Conservation (phyloP, 2,888 invertebrate species). For the Coleophora flavipennella region DNA sequence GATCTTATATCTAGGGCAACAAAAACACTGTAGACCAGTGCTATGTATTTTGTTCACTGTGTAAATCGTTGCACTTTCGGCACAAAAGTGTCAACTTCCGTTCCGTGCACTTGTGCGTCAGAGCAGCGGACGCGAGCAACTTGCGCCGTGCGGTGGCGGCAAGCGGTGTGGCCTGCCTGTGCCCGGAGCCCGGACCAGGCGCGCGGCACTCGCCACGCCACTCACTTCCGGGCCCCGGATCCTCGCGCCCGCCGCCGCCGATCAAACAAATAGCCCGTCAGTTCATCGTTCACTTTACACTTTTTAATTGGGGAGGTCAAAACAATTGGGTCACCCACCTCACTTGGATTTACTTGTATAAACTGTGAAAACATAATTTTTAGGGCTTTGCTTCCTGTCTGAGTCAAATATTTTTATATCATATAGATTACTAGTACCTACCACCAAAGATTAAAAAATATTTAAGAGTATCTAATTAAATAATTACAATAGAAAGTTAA, state of each 20-base stretch:
- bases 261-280: conserved; percentile 22
- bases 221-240: conserved; percentile 50
- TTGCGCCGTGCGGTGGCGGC: conserved; percentile 57
- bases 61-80: no score
- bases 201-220: conserved; percentile 42
- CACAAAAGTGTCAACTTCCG: no score
- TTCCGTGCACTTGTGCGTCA: conserved; percentile 29
- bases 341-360: conserved; percentile 41
- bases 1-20: no score
- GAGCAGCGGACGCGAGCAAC: conserved; percentile 62
- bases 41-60: neutral
- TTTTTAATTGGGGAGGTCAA: conserved; percentile 69
- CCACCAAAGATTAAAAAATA: no score
- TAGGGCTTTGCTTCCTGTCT: neutral
- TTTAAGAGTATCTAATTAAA: no score
- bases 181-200: conserved; percentile 36
- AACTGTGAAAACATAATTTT: neutral
- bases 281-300: conserved; percentile 58
- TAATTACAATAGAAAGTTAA: no score
- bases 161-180: conserved; percentile 41
- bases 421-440: no score
- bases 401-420: conserved; percentile 3
- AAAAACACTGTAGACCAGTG: no score
- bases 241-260: conserved; percentile 30
- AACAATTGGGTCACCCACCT: conserved; percentile 57